Base-by-base conservation (phyloP, 2,888 invertebrate species). In the Mimachlamys varia region DNA sequence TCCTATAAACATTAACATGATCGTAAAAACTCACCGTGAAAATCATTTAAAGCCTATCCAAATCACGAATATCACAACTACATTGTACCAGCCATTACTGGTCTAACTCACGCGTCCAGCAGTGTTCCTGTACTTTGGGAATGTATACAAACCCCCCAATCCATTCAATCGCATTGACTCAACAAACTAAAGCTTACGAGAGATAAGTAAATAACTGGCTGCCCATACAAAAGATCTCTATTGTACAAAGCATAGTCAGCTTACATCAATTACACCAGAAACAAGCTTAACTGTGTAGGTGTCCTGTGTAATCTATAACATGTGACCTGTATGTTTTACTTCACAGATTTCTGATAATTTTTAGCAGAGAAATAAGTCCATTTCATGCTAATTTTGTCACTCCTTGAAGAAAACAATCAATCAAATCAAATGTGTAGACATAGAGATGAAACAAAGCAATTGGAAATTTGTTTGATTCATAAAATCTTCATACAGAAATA, bases 121-220 rank as follows among this genome's bases (percentile, higher is more conserved):
- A 33, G 27, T 27, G 33, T 22, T 76, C 76, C 27, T 27, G 76
- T 10, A 12, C 76, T 76, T 0, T 15, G 27, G 76, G 27, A 76
- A 76, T 76, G 76, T 76, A 76, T 76, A 76, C 76, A 76, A 33
- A 33, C 76, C 27, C 22, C 76, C 27, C 76, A 76, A 76, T 76
- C 76, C 76, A 76, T 76, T 76, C 76, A 76, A 76, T 22, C 76
- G 76, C 76, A 76, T 76, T 76, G 76, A 76, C 76, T 76, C 76
- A 76, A 76, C 76, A 76, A 53, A 53, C 53, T 53, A 53, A 53
- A 76, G 76, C 76, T 76, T 33, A 76, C 62, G 2, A 76, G 76
- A 76, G 76, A 76, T 76, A 76, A 76, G 76, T 76, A 76, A 76
- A 76, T 76, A 76, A 76, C 76, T 76, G 76, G 76, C 76, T 27